These are phyloP conservation scores for Uropsilus gracilis DNA, from an alignment of 2,113 vertebrate species.

Conservation along the genomic window DNA sequence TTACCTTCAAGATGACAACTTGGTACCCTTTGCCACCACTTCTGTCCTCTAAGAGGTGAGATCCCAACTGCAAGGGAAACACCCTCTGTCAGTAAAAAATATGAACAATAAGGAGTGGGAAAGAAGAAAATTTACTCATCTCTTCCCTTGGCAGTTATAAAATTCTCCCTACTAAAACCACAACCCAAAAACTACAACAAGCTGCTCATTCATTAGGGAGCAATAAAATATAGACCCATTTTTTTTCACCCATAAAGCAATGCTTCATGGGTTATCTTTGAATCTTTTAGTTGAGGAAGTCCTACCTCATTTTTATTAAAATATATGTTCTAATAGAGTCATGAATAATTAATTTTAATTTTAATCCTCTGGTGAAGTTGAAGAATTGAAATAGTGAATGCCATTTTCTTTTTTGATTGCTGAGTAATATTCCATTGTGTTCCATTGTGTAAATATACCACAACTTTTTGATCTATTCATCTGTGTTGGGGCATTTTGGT, in stretches of 20 bases:
- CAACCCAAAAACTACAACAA: background rate
- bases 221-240: background rate
- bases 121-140: background rate
- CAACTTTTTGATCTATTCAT: too few species aligned
- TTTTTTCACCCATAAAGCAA: background rate
- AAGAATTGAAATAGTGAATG: background rate
- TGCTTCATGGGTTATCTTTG: background rate
- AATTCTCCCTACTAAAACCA: background rate
- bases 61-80: rapidly evolving
- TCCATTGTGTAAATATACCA: too few species aligned
- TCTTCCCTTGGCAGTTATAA: background rate
- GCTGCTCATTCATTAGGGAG: background rate
- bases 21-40: background rate
- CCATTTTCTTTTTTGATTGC: too few species aligned
- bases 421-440: too few species aligned
- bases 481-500: too few species aligned
- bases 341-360: background rate
- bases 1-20: background rate
- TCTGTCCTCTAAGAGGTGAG: background rate
- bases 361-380: background rate
- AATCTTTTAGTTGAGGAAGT: background rate
- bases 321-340: background rate
- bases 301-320: slow-evolving; percentile 20
- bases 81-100: background rate
- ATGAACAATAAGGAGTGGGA: background rate